Evolutionary conservation across 2,113 vertebrate species (phyloP).

Genomic region (Pseudopipra pipra): DNA sequence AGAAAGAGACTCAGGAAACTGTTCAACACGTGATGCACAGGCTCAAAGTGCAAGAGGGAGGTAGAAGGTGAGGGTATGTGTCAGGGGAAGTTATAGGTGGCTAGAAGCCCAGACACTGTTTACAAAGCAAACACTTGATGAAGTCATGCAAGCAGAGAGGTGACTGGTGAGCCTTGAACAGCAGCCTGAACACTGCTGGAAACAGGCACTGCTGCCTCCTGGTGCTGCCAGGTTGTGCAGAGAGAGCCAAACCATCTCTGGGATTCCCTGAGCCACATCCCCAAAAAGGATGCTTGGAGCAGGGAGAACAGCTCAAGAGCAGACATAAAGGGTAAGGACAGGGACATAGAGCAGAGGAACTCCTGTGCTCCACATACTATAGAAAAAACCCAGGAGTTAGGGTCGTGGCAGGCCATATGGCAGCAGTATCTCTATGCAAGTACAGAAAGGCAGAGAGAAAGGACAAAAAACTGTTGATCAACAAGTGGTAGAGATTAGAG

Average conservation of each 20-base stretch:
- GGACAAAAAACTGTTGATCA: background rate
- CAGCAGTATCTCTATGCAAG: background rate
- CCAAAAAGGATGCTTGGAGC: background rate
- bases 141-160: background rate
- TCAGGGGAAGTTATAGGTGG: background rate
- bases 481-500: background rate
- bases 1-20: background rate
- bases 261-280: background rate
- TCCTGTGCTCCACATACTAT: background rate
- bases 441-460: background rate
- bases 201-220: slow-evolving; percentile 17
- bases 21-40: background rate
- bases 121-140: background rate
- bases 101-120: background rate
- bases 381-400: background rate
- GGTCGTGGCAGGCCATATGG: background rate
- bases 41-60: slow-evolving; percentile 1
- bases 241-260: background rate
- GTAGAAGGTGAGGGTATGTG: background rate
- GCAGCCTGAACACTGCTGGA: background rate
- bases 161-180: background rate
- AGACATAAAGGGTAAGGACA: background rate
- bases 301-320: background rate
- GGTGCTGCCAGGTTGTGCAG: background rate
- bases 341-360: background rate